Evolutionary conservation across 2,797 vertebrate species (phyloP).

Genomic region (Epinephelus awoara): DNA sequence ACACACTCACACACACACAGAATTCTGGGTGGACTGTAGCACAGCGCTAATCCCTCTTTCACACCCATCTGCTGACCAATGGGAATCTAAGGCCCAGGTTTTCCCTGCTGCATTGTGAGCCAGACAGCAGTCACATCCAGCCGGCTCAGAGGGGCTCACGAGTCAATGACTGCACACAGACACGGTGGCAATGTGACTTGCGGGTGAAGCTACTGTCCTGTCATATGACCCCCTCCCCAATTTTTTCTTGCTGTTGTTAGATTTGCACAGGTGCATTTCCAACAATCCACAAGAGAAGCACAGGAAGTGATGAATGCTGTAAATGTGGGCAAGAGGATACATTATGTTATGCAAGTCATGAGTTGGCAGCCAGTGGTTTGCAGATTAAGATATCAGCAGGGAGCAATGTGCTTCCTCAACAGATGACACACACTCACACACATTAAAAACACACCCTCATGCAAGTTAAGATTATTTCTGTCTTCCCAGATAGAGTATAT

Average conservation of each 20-base stretch:
- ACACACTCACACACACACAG: neutral
- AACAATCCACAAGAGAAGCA: neutral
- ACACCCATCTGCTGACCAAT: constrained; percentile 82
- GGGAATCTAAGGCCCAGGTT: constrained; percentile 65
- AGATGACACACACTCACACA: neutral
- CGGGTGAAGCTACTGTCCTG: constrained; percentile 20
- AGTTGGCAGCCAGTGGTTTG: constrained; percentile 10
- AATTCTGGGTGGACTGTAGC: constrained; percentile 46
- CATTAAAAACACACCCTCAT: neutral
- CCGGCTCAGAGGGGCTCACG: constrained; percentile 64
- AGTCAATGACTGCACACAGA: constrained; percentile 61
- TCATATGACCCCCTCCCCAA: constrained; percentile 24
- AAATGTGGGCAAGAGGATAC: neutral
- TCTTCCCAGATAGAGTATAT: neutral
- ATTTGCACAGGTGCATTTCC: constrained; percentile 6
- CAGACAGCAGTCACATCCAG: constrained; percentile 72
- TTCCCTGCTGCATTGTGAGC: constrained; percentile 67
- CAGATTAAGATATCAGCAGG: constrained; percentile 27
- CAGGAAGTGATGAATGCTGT: neutral
- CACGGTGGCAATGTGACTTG: constrained; percentile 44
- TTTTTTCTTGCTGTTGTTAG: neutral
- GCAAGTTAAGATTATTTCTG: neutral
- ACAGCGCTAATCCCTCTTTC: constrained; percentile 77
- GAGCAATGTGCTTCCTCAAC: constrained; percentile 2
- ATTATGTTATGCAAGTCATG: neutral